Conservation (phyloP, 2,113 vertebrate species). For the Haemorhous mexicanus region DNA sequence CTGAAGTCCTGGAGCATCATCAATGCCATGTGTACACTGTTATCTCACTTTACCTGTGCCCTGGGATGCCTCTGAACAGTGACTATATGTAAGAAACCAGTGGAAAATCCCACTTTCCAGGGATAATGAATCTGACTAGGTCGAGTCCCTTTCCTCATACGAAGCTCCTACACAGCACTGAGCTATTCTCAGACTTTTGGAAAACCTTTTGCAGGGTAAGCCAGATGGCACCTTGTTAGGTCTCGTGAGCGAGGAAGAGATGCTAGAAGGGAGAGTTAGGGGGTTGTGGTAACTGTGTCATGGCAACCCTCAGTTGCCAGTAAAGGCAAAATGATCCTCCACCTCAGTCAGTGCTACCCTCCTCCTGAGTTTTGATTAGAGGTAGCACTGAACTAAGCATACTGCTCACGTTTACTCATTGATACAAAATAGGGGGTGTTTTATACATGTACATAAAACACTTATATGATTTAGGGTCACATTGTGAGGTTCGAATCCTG, state of each 20-base stretch:
- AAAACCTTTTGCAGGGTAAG: neutral
- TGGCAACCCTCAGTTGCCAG: neutral
- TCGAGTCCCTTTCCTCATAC: neutral
- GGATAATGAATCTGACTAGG: neutral
- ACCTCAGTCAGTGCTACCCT: neutral
- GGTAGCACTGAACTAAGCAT: neutral
- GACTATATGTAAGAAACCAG: neutral
- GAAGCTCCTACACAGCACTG: neutral
- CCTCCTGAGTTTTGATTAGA: neutral
- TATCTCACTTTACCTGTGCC: neutral
- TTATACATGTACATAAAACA: neutral
- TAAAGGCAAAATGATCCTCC: neutral
- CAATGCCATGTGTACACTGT: accelerated
- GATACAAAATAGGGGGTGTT: neutral
- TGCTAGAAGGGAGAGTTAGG: neutral
- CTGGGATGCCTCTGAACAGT: neutral
- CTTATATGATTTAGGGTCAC: neutral
- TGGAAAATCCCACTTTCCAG: neutral
- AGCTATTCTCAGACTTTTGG: neutral
- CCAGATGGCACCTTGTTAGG: neutral
- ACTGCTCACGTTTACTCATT: neutral
- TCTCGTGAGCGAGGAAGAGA: neutral
- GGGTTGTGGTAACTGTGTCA: neutral
- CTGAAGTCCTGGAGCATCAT: neutral
- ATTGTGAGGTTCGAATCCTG: neutral